phyloP scores from a whole-genome alignment of 2,797 vertebrate species.

The Champsocephalus esox region DNA sequence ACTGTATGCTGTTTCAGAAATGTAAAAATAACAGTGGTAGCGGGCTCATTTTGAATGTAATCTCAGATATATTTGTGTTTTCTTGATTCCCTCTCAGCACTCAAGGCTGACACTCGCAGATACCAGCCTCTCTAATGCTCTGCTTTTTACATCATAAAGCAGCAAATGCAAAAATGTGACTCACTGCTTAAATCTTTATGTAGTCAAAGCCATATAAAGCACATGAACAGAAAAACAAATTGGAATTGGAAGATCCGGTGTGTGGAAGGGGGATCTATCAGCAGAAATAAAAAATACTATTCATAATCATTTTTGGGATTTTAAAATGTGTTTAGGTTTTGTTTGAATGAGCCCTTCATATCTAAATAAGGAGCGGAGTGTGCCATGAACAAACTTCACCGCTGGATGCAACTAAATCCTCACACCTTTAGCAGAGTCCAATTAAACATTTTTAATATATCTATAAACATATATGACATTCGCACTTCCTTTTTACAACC shows the following conservation, averaged over 20 bases:
- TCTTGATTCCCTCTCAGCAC: slow-evolving; percentile 24
- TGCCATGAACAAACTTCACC: too few relatives aligned
- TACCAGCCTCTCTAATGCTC: slow-evolving; percentile 10
- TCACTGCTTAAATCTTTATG: slow-evolving; percentile 14
- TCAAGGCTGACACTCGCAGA: slow-evolving; percentile 27
- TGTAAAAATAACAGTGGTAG: neutral
- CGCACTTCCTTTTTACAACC: neutral
- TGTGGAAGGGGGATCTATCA: too few relatives aligned
- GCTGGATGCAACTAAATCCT: too few relatives aligned
- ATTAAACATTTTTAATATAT: neutral
- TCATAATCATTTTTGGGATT: too few relatives aligned
- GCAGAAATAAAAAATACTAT: too few relatives aligned
- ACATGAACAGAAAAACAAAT: neutral
- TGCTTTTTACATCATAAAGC: slow-evolving; percentile 30
- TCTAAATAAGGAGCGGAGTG: too few relatives aligned
- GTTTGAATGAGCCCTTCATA: too few relatives aligned
- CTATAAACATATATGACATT: neutral
- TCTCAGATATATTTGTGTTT: slow-evolving; percentile 7
- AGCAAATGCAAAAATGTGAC: slow-evolving; percentile 31
- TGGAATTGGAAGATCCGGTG: neutral
- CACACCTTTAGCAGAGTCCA: neutral
- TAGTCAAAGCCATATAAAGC: slow-evolving; percentile 14
- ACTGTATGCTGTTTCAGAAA: slow-evolving; percentile 5
- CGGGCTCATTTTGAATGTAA: slow-evolving; percentile 7
- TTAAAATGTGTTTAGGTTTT: too few relatives aligned